A percentile compares a stretch with the other conserved stretches of the same genome.
These are phyloP conservation scores for Stegostoma tigrinum DNA, from an alignment of 2,113 vertebrate genomes.

Conservation along the genomic window DNA sequence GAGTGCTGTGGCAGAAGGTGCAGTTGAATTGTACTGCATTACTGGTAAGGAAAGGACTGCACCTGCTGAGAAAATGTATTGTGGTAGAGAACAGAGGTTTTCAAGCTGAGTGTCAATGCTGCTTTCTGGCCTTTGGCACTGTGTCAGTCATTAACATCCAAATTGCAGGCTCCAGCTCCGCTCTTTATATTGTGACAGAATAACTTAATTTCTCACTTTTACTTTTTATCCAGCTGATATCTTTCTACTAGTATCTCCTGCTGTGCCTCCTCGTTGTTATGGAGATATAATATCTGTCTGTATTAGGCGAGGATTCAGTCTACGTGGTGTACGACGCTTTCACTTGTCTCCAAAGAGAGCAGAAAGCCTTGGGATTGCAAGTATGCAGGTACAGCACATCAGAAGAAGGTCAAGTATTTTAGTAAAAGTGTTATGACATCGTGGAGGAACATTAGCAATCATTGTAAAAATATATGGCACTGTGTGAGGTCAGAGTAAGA, in stretches of 20 bases:
- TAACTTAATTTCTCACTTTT: background rate
- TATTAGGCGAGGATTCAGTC: conserved; percentile 49
- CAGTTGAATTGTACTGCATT: background rate
- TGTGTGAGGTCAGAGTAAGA: background rate
- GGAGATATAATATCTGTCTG: conserved; percentile 51
- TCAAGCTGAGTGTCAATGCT: background rate
- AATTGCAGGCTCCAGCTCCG: background rate
- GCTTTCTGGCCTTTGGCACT: background rate
- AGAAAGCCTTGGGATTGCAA: conserved; percentile 46
- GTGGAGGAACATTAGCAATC: background rate
- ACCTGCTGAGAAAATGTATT: background rate
- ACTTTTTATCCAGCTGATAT: conserved; percentile 45
- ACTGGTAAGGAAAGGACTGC: background rate
- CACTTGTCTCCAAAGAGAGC: conserved; percentile 47
- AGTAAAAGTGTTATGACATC: background rate
- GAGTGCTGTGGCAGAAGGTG: too few relatives aligned
- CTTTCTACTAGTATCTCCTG: conserved; percentile 56
- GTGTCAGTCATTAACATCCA: background rate
- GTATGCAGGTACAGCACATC: conserved; percentile 52
- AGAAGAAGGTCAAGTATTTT: background rate
- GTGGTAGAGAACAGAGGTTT: background rate
- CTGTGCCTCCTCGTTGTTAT: conserved; percentile 49
- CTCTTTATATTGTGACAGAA: background rate
- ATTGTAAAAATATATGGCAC: background rate
- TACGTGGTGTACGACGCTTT: conserved; percentile 51